Base-by-base conservation (phyloP, 2,797 vertebrate genomes). In the Australoheros facetus region DNA sequence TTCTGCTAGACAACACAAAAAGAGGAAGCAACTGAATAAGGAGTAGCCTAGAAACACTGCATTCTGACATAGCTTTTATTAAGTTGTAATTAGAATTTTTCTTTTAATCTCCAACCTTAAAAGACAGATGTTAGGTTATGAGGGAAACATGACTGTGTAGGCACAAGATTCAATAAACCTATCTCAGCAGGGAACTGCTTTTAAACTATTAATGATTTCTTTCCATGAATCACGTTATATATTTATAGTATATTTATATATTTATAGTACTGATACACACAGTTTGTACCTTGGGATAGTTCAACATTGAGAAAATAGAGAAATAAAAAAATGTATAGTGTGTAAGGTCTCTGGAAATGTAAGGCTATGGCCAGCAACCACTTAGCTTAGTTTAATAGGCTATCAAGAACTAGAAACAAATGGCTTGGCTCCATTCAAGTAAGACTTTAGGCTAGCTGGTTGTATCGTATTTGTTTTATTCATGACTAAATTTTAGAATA, bases 1-100 rank as follows among this genome's bases (percentile, higher is more conserved):
- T 83, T 58, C 60, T 80, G 30, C 57, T 81, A 89, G 71, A 86
- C 75, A 81, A 69, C n/a, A 74, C 12, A 51, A 77, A 56, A 82
- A 42, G 28, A 75, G 23, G 34, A 72, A 51, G 48, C 34, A 21
- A 54, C 19, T 64, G 54, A 69, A 71, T 1, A 58, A 77, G 54
- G 23, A 75, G 14, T 72, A 64, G 32, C 42, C 53, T 66, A 23
- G 1, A 32, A 4, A 42, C 14, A 45, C 4, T 56, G 4, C 8
- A 73, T 71, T 19, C 37, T 60, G 26, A 23, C 19, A 19, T 74
- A 74, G 5, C 42, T 51, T 51, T 69, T 34, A 26, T 32, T 9
- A 21, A 56, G 32, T 55, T 39, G 28, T 32, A 28, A 23, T 60
- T 19, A 74, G 21, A 69, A 30, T 51, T 69, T 48, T 66, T 51